These are phyloP conservation scores for Acronicta aceris DNA, from an alignment of 2,888 invertebrate genomes.

Conservation along the genomic window DNA sequence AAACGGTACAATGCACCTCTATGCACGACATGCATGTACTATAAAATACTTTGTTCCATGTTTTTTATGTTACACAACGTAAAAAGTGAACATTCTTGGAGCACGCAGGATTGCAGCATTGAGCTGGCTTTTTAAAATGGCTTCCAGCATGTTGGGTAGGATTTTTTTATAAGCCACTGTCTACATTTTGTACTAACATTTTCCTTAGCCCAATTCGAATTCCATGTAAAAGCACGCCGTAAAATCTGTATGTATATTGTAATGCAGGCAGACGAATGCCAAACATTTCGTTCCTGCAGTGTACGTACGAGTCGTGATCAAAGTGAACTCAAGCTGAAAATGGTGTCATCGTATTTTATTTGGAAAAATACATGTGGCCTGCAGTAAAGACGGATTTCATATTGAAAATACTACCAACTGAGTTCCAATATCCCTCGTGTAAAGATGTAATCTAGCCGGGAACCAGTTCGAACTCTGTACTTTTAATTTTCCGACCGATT, in stretches of 20 bases:
- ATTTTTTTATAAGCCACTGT: constrained; percentile 1
- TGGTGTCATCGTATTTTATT: constrained; percentile 35
- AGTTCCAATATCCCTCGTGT: constrained; percentile 59
- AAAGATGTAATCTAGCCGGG: constrained; percentile 64
- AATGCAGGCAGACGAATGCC: neutral
- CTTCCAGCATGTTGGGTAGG: constrained; percentile 9
- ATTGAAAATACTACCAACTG: constrained; percentile 44
- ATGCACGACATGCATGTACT: constrained; percentile 52
- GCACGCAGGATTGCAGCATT: constrained; percentile 15
- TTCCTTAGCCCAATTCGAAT: neutral
- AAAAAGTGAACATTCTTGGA: constrained; percentile 23
- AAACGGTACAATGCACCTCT: constrained; percentile 49
- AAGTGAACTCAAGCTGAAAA: constrained; percentile 22
- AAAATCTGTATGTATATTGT: constrained; percentile 11
- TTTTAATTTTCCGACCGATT: constrained; percentile 66
- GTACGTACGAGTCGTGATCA: constrained; percentile 14
- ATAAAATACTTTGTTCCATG: constrained; percentile 47
- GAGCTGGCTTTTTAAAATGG: constrained; percentile 14
- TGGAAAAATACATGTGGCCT: constrained; percentile 31
- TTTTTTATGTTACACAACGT: constrained; percentile 25
- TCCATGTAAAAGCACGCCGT: neutral
- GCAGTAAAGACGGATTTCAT: constrained; percentile 34
- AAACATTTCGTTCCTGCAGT: constrained; percentile 15
- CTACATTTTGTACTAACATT: no score
- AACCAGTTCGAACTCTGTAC: constrained; percentile 58